Evolutionary conservation across 2,797 vertebrate genomes (phyloP).

Genomic region (Leptoclinus maculatus): DNA sequence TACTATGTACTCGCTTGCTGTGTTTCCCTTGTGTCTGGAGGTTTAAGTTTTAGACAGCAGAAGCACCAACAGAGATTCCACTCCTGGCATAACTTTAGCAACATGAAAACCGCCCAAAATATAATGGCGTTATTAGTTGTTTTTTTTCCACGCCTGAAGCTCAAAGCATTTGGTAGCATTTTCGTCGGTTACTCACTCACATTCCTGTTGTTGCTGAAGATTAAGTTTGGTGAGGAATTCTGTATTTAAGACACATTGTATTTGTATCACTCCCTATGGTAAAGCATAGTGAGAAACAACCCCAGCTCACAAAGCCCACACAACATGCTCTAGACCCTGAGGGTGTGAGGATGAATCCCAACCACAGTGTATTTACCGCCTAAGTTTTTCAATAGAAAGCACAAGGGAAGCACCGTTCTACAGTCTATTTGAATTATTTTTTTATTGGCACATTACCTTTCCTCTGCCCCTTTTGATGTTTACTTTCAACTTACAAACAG

Average conservation of each 20-base stretch:
- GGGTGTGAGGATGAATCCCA: constrained; percentile 44
- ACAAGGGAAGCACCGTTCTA: constrained; percentile 46
- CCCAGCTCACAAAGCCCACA: constrained; percentile 39
- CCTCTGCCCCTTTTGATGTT: constrained; percentile 59
- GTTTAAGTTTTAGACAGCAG: constrained; percentile 26
- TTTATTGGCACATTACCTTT: constrained; percentile 42
- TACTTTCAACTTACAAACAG: constrained; percentile 55
- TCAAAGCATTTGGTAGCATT: constrained; percentile 17
- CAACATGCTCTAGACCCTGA: constrained; percentile 34
- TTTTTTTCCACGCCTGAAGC: constrained; percentile 10
- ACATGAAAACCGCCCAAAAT: constrained; percentile 18
- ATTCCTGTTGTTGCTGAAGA: constrained; percentile 24
- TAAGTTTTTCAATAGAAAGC: constrained; percentile 42
- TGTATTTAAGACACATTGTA: constrained; percentile 17
- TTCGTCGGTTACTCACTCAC: constrained; percentile 15
- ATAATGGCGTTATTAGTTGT: not conserved
- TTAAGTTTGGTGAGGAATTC: constrained; percentile 9
- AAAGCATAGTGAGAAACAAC: constrained; percentile 40
- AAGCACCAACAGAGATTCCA: constrained; percentile 14
- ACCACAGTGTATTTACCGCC: constrained; percentile 42
- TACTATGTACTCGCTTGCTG: constrained; percentile 20
- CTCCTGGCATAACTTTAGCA: constrained; percentile 12
- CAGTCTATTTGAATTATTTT: constrained; percentile 46
- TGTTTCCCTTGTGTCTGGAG: constrained; percentile 26
- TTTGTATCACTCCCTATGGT: constrained; percentile 18